Percentiles rank a stretch among this genome's conserved stretches.
phyloP scores from a whole-genome alignment of 1,140 invertebrate genomes.

The Hylaeus anthracinus region DNA sequence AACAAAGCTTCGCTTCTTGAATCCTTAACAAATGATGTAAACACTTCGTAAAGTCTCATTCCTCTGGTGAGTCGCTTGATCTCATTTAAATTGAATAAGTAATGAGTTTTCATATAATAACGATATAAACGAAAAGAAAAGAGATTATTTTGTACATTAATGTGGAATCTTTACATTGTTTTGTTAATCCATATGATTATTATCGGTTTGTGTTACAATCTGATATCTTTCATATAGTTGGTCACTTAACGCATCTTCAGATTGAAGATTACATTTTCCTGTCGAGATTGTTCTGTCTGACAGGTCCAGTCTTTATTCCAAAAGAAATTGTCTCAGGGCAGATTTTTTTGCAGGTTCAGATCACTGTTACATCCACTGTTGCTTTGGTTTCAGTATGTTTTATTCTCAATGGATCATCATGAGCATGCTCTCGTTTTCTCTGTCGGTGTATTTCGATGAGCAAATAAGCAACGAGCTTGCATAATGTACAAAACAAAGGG shows the following conservation, averaged over 20 bases:
- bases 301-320: constrained; percentile 20
- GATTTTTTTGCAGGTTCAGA: constrained; percentile 54
- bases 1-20: constrained; percentile 71
- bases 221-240: constrained; percentile 5
- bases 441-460: constrained; percentile 36
- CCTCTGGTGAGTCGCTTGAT: constrained; percentile 44
- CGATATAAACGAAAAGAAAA: background rate
- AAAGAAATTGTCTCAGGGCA: constrained; percentile 50
- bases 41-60: constrained; percentile 55
- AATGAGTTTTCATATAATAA: constrained; percentile 15
- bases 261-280: background rate
- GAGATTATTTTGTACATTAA: constrained; percentile 1
- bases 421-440: constrained; percentile 30
- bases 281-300: constrained; percentile 22
- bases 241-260: constrained; percentile 6
- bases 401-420: constrained; percentile 43
- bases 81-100: background rate
- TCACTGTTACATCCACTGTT: constrained; percentile 42
- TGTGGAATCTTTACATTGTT: background rate
- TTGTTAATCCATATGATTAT: background rate
- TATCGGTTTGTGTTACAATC: background rate
- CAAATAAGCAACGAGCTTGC: constrained; percentile 46
- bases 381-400: constrained; percentile 58
- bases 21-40: constrained; percentile 59
- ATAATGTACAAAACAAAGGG: background rate